These are phyloP conservation scores for Drosophila sechellia DNA, from an alignment of 1,140 invertebrate genomes.

Conservation along the genomic window DNA sequence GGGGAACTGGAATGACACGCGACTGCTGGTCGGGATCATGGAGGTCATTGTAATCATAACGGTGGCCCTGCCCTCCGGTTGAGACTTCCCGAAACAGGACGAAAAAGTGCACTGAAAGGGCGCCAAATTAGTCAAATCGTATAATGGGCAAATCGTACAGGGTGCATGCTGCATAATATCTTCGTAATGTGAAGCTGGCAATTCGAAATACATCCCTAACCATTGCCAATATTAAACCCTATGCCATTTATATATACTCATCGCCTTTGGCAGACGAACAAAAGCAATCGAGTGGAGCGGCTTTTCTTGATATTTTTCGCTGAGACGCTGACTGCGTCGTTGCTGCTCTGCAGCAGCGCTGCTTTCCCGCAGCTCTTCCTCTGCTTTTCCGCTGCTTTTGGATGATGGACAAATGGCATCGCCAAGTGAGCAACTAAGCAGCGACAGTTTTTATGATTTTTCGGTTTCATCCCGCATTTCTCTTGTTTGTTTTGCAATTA, in stretches of 20 bases:
- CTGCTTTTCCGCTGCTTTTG: conserved; percentile 9
- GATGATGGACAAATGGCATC: conserved; percentile 51
- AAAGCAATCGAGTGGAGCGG: conserved; percentile 46
- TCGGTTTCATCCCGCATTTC: conserved; percentile 29
- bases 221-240: not conserved
- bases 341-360: conserved; percentile 17
- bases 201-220: conserved; percentile 6
- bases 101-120: conserved; percentile 47
- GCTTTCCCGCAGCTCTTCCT: conserved; percentile 12
- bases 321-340: conserved; percentile 9
- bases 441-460: conserved; percentile 71
- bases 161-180: conserved; percentile 38
- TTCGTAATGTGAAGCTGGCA: conserved; percentile 10
- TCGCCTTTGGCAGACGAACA: conserved; percentile 61
- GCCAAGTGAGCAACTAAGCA: conserved; percentile 54
- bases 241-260: not conserved
- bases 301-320: conserved; percentile 11
- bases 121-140: conserved; percentile 67
- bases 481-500: conserved; percentile 72
- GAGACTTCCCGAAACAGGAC: conserved; percentile 17
- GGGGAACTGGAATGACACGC: conserved; percentile 14
- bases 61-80: conserved; percentile 9
- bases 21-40: conserved; percentile 67
- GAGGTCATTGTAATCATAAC: conserved; percentile 79
- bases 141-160: conserved; percentile 41